Evolutionary conservation across 1,140 invertebrate genomes (phyloP).

Genomic region (Chlorops oryzae): DNA sequence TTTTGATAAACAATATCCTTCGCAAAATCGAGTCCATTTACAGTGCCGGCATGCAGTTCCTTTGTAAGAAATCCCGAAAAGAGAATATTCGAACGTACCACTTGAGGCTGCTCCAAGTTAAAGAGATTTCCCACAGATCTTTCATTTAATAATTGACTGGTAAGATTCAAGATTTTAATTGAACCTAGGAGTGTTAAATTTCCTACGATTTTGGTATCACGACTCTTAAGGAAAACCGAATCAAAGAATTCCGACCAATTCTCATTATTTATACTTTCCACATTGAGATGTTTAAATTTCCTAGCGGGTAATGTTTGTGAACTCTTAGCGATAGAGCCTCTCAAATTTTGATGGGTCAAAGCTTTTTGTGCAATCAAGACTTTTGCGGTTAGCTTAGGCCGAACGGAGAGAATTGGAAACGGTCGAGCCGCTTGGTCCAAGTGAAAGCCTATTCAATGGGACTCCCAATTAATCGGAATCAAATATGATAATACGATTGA

Average conservation of each 20-base stretch:
- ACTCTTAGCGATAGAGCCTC: background rate
- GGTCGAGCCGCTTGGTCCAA: constrained; percentile 11
- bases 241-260: constrained; percentile 29
- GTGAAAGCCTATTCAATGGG: constrained; percentile 17
- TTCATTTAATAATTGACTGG: constrained; percentile 24
- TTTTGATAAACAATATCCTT: constrained; percentile 29
- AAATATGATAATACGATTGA: background rate
- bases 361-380: constrained; percentile 11
- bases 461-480: background rate
- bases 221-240: constrained; percentile 28
- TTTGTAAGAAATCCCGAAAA: constrained; percentile 31
- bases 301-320: background rate
- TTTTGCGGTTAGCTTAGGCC: constrained; percentile 12
- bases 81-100: constrained; percentile 25
- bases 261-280: constrained; percentile 29
- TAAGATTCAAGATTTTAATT: constrained; percentile 18
- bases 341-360: background rate
- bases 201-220: constrained; percentile 26
- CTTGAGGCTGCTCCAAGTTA: constrained; percentile 29
- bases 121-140: constrained; percentile 29
- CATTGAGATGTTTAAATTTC: constrained; percentile 20
- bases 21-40: constrained; percentile 35
- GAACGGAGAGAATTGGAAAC: constrained; percentile 21
- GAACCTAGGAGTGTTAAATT: constrained; percentile 25
- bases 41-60: constrained; percentile 21